Evolutionary conservation across 2,888 invertebrate species (phyloP).

Genomic region (Laothoe populi): DNA sequence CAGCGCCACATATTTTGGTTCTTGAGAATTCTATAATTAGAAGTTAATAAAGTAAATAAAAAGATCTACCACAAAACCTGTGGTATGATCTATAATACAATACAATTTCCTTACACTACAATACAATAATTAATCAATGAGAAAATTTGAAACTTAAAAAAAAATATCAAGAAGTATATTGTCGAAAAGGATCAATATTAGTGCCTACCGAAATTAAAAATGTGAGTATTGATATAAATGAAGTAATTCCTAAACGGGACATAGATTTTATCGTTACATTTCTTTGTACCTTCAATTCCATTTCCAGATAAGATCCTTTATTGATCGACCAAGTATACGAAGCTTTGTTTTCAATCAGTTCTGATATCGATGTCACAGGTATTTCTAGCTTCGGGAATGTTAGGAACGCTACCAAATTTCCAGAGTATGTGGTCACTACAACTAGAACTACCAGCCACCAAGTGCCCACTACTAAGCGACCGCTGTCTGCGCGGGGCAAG

Average conservation of each 20-base stretch:
- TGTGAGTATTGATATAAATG: neutral
- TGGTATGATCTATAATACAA: neutral
- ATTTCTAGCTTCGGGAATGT: slow-evolving; percentile 94
- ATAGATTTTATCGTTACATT: neutral
- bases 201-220: too few relatives aligned
- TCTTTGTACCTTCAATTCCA: slow-evolving; percentile 69
- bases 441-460: slow-evolving; percentile 97
- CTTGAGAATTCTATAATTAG: slow-evolving; percentile 79
- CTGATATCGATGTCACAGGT: slow-evolving; percentile 88
- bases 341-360: slow-evolving; percentile 84
- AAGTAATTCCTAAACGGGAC: neutral
- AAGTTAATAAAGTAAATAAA: slow-evolving; percentile 3
- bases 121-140: too few relatives aligned
- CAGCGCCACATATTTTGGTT: slow-evolving; percentile 84
- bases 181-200: too few relatives aligned
- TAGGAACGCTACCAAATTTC: slow-evolving; percentile 95
- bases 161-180: too few relatives aligned
- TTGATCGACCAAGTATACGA: slow-evolving; percentile 90
- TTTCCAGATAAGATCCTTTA: slow-evolving; percentile 90
- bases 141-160: too few relatives aligned
- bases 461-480: slow-evolving; percentile 92
- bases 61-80: too few relatives aligned
- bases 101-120: too few relatives aligned
- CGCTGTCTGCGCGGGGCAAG: slow-evolving; percentile 93
- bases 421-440: slow-evolving; percentile 95